These are phyloP conservation scores for Heliothis subflexa DNA, from an alignment of 1,140 invertebrate species.

Conservation along the genomic window DNA sequence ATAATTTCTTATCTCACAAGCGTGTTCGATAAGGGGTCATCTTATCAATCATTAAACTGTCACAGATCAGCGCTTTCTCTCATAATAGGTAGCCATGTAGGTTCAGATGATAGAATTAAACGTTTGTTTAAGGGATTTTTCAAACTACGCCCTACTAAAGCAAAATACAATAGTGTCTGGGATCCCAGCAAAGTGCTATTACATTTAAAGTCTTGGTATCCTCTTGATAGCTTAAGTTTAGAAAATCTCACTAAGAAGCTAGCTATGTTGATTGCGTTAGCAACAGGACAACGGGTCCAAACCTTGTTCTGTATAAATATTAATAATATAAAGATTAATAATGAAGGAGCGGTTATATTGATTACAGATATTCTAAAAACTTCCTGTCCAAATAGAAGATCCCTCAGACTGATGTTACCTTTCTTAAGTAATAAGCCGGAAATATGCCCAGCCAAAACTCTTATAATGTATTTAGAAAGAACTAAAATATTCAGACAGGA, in stretches of 20 bases:
- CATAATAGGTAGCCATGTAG: neutral
- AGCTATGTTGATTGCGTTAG: conserved; percentile 22
- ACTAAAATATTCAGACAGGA: neutral
- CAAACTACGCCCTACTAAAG: neutral
- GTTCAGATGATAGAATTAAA: neutral
- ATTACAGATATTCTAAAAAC: conserved; percentile 1
- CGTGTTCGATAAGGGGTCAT: neutral
- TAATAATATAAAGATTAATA: conserved; percentile 25
- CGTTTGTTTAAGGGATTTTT: neutral
- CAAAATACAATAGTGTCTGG: neutral
- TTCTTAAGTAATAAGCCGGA: neutral
- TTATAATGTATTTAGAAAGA: neutral
- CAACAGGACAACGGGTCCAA: conserved; percentile 39
- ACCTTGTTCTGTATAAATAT: conserved; percentile 38
- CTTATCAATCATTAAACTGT: neutral
- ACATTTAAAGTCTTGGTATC: neutral
- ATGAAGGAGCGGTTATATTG: neutral
- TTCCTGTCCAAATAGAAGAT: neutral
- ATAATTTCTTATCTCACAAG: neutral
- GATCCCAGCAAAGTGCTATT: neutral
- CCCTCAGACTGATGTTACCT: neutral
- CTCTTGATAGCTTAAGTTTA: neutral
- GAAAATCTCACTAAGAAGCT: conserved; percentile 17
- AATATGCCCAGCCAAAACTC: neutral
- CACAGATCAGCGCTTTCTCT: neutral